Conservation (phyloP, 2,888 invertebrate genomes). For the Drosophila meridionalis region DNA sequence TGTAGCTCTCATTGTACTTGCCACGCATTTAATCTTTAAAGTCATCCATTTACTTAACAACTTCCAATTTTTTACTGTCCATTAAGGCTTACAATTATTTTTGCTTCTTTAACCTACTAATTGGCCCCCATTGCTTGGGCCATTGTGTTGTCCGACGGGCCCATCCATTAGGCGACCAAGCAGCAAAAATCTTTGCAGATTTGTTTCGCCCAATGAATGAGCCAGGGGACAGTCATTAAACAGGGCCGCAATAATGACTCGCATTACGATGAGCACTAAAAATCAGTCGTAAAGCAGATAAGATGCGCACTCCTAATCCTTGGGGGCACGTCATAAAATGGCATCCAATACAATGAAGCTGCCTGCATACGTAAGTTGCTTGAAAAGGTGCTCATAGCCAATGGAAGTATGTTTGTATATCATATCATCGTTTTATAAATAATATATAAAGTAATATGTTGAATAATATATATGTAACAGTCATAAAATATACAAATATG, state of each 20-base stretch:
- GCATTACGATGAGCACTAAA: constrained; percentile 67
- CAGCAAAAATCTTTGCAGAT: constrained; percentile 46
- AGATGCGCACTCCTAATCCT: constrained; percentile 44
- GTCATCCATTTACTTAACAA: constrained; percentile 25
- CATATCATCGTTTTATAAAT: too few relatives aligned
- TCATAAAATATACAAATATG: not conserved
- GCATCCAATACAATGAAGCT: not conserved
- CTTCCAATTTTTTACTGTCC: constrained; percentile 22
- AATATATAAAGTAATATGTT: not conserved
- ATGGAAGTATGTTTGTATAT: not conserved
- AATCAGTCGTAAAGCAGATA: constrained; percentile 68
- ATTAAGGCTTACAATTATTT: constrained; percentile 42
- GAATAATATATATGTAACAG: not conserved
- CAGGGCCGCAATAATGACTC: constrained; percentile 61
- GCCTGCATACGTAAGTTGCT: constrained; percentile 15
- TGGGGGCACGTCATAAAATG: constrained; percentile 38
- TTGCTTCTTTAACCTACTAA: constrained; percentile 33
- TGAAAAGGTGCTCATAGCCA: constrained; percentile 9
- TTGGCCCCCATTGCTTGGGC: constrained; percentile 34
- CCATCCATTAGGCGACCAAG: constrained; percentile 61
- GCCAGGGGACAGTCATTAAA: constrained; percentile 62
- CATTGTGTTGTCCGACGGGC: constrained; percentile 28
- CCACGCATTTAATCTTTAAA: not conserved
- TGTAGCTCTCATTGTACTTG: not conserved
- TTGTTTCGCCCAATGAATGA: constrained; percentile 29